phyloP scores from a whole-genome alignment of 2,888 invertebrate genomes.

The Dyspetes luteomarginatus region DNA sequence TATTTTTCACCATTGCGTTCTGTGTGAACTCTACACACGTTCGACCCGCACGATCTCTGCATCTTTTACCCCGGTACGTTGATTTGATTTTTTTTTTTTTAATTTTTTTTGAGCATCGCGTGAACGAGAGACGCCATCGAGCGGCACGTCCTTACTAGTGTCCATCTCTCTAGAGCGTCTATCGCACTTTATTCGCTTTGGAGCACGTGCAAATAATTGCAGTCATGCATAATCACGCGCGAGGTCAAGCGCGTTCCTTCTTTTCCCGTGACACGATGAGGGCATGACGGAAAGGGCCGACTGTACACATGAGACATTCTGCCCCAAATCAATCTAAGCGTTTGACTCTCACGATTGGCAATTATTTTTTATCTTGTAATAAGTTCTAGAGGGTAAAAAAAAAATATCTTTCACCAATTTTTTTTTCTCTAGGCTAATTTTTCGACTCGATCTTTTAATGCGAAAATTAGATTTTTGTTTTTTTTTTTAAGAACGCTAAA shows the following conservation, averaged over 20 bases:
- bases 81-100: too few species aligned
- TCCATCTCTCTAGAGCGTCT: slow-evolving; percentile 9
- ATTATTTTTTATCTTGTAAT: too few species aligned
- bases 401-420: too few species aligned
- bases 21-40: not conserved
- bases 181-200: not conserved
- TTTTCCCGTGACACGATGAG: not conserved
- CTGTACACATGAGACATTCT: not conserved
- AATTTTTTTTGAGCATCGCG: not conserved
- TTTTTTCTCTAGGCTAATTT: too few species aligned
- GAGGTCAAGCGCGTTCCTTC: slow-evolving; percentile 21
- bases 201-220: slow-evolving; percentile 57
- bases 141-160: slow-evolving; percentile 5
- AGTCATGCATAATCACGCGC: slow-evolving; percentile 24
- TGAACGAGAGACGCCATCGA: not conserved
- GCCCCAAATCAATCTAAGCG: too few species aligned
- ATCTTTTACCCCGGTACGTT: not conserved
- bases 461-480: not conserved
- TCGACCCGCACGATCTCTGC: not conserved
- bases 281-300: slow-evolving; percentile 19
- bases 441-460: too few species aligned
- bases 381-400: too few species aligned
- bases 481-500: not conserved
- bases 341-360: too few species aligned
- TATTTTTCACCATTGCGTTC: not conserved